Percentiles rank a stretch among this genome's conserved stretches.
Conservation (phyloP, 1,140 invertebrate genomes). For the Macrocentrus cingulum region DNA sequence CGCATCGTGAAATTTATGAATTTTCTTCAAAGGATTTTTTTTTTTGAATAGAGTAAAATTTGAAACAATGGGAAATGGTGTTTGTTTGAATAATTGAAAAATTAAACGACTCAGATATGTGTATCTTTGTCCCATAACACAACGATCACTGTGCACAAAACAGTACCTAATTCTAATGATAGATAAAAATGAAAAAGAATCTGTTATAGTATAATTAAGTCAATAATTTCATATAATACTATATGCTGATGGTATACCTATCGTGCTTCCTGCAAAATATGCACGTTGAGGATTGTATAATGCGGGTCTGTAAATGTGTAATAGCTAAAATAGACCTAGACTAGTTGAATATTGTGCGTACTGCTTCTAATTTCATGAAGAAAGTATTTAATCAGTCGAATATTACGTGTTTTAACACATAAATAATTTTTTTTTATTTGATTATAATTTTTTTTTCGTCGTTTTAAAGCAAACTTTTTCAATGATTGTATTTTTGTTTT, state of each 20-base stretch:
- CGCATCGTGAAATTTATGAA: too few relatives aligned
- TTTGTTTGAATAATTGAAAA: too few relatives aligned
- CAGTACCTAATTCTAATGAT: constrained; percentile 50
- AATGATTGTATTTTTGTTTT: background rate
- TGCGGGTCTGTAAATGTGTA: background rate
- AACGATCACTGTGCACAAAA: constrained; percentile 51
- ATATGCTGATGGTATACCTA: constrained; percentile 10
- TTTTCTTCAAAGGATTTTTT: too few relatives aligned
- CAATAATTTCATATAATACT: background rate
- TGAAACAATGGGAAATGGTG: too few relatives aligned
- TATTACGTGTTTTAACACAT: background rate
- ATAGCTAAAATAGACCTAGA: too few relatives aligned
- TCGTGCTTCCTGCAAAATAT: constrained; percentile 12
- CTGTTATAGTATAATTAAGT: constrained; percentile 3
- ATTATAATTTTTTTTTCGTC: background rate
- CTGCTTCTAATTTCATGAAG: background rate
- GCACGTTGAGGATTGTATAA: background rate
- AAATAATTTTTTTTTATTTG: background rate
- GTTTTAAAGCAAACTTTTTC: background rate
- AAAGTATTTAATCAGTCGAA: background rate
- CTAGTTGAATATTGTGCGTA: background rate
- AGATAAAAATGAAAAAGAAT: constrained; percentile 2
- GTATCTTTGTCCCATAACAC: constrained; percentile 44
- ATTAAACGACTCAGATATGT: constrained; percentile 23
- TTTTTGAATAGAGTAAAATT: too few relatives aligned